Percentiles rank a stretch among this genome's conserved stretches.
phyloP scores from a whole-genome alignment of 2,888 invertebrate genomes.

The Eudemis profundana region DNA sequence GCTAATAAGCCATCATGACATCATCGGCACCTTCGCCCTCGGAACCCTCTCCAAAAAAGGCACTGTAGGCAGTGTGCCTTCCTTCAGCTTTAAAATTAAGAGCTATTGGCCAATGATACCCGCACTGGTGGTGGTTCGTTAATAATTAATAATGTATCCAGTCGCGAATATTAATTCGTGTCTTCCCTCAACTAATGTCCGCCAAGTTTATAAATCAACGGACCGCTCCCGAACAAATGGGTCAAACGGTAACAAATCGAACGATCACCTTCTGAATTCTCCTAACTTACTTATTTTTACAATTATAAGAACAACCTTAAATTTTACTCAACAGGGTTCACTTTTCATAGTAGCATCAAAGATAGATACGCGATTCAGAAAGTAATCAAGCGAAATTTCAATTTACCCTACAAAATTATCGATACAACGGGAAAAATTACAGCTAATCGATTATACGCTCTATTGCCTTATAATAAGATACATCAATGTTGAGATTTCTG shows the following conservation, averaged over 20 bases:
- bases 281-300: background rate
- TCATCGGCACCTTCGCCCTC: too few relatives aligned
- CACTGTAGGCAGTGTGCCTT: too few relatives aligned
- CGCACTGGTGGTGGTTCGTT: background rate
- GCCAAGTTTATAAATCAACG: slow-evolving; percentile 36
- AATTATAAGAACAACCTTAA: background rate
- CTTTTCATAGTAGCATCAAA: background rate
- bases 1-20: too few relatives aligned
- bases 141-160: slow-evolving; percentile 3
- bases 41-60: too few relatives aligned
- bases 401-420: slow-evolving; percentile 28
- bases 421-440: background rate
- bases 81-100: too few relatives aligned
- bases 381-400: slow-evolving; percentile 25
- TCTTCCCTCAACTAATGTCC: slow-evolving; percentile 26
- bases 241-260: slow-evolving; percentile 38
- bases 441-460: background rate
- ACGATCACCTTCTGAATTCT: background rate
- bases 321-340: background rate
- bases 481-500: background rate
- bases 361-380: background rate
- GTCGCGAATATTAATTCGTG: slow-evolving; percentile 28
- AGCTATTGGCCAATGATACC: too few relatives aligned
- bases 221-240: slow-evolving; percentile 38
- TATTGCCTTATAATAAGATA: background rate